Percentiles rank a stretch among this genome's conserved stretches.
Evolutionary conservation across 53 echinoderm and acorn worm species (phyloP).

Genomic region (Patiria pectinifera): DNA sequence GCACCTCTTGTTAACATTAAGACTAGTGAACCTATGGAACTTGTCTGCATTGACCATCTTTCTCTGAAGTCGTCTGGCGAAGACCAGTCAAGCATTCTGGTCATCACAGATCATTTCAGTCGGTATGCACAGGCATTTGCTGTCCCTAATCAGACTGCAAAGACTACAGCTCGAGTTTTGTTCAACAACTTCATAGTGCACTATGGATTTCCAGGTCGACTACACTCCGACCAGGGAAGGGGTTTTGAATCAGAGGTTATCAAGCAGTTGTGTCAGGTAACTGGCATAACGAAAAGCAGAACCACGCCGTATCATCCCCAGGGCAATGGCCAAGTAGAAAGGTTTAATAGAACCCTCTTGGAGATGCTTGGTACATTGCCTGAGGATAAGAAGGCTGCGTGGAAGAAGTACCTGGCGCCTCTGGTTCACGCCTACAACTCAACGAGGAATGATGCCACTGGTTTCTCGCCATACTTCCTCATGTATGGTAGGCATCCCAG

Average conservation of each 20-base stretch:
- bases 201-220: conserved; percentile 39
- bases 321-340: conserved; percentile 39
- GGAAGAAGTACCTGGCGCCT: conserved; percentile 14
- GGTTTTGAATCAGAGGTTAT: conserved; percentile 43
- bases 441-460: conserved; percentile 41
- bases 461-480: conserved; percentile 29
- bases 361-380: background rate
- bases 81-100: conserved; percentile 26
- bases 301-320: conserved; percentile 67
- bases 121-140: conserved; percentile 56
- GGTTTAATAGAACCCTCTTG: conserved; percentile 57
- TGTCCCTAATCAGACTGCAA: conserved; percentile 48
- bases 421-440: conserved; percentile 66
- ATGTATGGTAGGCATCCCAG: conserved; percentile 61
- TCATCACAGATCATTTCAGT: conserved; percentile 39
- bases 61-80: conserved; percentile 40
- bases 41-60: too few species aligned
- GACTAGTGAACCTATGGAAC: too few species aligned
- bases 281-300: conserved; percentile 54
- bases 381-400: too few species aligned
- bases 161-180: conserved; percentile 37
- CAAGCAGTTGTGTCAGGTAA: conserved; percentile 11
- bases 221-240: conserved; percentile 65
- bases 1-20: conserved; percentile 61
- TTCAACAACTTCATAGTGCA: conserved; percentile 42